Evolutionary conservation across 1,140 invertebrate species (phyloP).

Genomic region (Apis laboriosa): DNA sequence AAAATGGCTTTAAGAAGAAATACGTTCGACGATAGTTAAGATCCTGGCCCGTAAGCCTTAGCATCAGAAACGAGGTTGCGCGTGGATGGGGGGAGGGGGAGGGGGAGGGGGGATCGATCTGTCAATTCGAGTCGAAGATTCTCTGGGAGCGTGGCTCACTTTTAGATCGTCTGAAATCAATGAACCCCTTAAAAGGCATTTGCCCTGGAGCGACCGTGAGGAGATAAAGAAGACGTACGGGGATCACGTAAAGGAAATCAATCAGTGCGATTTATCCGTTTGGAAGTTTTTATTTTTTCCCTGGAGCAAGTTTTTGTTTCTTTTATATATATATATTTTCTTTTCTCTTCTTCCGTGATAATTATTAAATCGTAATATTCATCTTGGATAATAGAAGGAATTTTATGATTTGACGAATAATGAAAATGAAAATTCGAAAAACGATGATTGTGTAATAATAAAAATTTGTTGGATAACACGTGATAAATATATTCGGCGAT

Average conservation of each 20-base stretch:
- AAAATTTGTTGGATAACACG: no score
- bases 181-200: constrained; percentile 20
- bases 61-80: constrained; percentile 11
- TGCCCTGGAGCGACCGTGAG: not conserved
- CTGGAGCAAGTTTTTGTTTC: not conserved
- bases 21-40: constrained; percentile 36
- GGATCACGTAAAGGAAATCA: not conserved
- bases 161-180: constrained; percentile 20
- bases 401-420: no score
- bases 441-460: no score
- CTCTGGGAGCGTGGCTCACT: not conserved
- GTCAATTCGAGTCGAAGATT: constrained; percentile 25
- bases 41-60: constrained; percentile 8
- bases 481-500: no score
- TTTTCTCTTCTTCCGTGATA: not conserved
- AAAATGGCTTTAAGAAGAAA: constrained; percentile 31
- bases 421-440: no score
- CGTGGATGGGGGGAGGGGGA: not conserved
- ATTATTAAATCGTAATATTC: no score
- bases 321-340: not conserved
- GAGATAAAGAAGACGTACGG: not conserved
- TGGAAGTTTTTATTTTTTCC: not conserved
- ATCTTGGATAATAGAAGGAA: no score
- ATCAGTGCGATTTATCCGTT: not conserved
- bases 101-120: constrained; percentile 17